These are phyloP conservation scores for Pogonocherus hispidulus DNA, from an alignment of 2,888 invertebrate species.

Conservation along the genomic window DNA sequence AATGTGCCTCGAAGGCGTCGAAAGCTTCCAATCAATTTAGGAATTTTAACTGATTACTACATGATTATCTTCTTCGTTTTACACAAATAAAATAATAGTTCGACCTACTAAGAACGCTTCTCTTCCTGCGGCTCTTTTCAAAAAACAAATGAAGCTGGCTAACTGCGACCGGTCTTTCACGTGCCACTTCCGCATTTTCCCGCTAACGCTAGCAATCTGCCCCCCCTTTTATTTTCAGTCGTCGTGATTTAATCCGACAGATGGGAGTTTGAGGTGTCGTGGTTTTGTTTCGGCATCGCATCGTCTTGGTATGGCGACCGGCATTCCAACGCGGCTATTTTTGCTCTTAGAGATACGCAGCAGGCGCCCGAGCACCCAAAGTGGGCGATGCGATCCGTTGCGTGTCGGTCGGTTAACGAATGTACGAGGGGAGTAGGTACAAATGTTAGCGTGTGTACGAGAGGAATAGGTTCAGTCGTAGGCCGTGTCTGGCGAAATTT, in stretches of 20 bases:
- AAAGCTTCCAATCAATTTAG: too few species aligned
- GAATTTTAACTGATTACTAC: too few species aligned
- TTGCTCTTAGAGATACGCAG: slow-evolving; percentile 4
- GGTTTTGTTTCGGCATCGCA: slow-evolving; percentile 19
- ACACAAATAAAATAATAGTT: too few species aligned
- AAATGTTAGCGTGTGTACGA: too few species aligned
- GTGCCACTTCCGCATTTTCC: slow-evolving; percentile 22
- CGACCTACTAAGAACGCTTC: too few species aligned
- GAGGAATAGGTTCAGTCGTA: too few species aligned
- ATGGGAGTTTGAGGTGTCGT: slow-evolving; percentile 8
- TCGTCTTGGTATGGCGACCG: slow-evolving; percentile 21
- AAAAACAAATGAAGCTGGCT: too few species aligned
- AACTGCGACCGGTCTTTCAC: not conserved
- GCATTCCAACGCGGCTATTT: slow-evolving; percentile 25
- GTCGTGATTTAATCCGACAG: slow-evolving; percentile 16
- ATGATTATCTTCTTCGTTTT: too few species aligned
- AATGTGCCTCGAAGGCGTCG: too few species aligned
- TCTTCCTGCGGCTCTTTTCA: too few species aligned
- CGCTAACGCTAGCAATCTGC: not conserved
- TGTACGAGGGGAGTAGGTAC: too few species aligned
- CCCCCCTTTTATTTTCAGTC: slow-evolving; percentile 11
- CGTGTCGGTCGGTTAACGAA: slow-evolving; percentile 3
- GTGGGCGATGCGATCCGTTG: slow-evolving; percentile 2
- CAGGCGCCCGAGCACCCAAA: slow-evolving; percentile 13
- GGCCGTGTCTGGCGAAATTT: too few species aligned